These are phyloP conservation scores for Sebastes schlegelii DNA, from an alignment of 2,113 vertebrate genomes.

Conservation along the genomic window DNA sequence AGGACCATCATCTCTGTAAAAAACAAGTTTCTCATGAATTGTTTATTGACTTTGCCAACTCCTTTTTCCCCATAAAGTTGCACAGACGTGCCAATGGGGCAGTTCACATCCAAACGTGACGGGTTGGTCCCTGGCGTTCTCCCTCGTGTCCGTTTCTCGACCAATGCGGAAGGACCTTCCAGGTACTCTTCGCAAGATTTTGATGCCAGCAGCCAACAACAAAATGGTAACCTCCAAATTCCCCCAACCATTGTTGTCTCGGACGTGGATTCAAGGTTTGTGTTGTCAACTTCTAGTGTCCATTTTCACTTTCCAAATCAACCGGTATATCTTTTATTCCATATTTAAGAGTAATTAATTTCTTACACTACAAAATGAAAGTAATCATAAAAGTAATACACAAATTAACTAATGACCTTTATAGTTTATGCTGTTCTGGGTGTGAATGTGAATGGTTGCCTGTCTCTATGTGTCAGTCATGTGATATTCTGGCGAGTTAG, in stretches of 20 bases:
- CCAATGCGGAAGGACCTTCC: conserved; percentile 53
- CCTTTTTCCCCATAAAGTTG: neutral
- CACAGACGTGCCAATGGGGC: conserved; percentile 66
- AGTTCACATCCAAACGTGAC: conserved; percentile 47
- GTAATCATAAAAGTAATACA: neutral
- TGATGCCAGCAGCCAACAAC: neutral
- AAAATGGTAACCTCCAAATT: neutral
- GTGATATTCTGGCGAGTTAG: too few species aligned
- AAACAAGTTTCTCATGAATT: neutral
- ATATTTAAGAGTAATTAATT: neutral
- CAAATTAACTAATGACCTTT: neutral
- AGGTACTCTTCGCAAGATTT: conserved; percentile 41
- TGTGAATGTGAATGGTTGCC: too few species aligned
- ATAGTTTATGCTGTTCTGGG: neutral
- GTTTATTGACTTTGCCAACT: neutral
- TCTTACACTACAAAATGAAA: neutral
- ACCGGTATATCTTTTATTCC: neutral
- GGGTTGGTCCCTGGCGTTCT: neutral
- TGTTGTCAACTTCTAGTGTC: neutral
- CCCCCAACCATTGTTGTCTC: conserved; percentile 42
- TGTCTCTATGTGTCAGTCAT: too few species aligned
- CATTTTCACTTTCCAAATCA: neutral
- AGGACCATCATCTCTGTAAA: neutral
- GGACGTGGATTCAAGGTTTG: conserved; percentile 53
- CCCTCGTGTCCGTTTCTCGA: conserved; percentile 44